Evolutionary conservation across 2,888 invertebrate species (phyloP).

Genomic region (Liopterus haemorrhoidalis): DNA sequence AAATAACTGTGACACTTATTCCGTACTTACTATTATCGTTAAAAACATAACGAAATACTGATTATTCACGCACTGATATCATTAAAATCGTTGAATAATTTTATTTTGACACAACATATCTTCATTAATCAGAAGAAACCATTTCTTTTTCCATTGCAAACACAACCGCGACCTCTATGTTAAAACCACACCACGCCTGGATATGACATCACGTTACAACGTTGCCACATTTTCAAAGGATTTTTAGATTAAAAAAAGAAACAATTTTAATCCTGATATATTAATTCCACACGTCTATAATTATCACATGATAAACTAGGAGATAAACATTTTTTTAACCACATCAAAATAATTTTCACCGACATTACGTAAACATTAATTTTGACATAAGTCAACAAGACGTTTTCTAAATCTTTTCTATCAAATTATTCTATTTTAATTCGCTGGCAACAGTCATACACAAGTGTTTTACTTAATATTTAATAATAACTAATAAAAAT

Average conservation of each 20-base stretch:
- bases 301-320: too few relatives aligned
- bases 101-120: slow-evolving; percentile 18
- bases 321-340: neutral
- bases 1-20: slow-evolving; percentile 4
- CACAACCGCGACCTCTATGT: slow-evolving; percentile 25
- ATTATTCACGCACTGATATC: too few relatives aligned
- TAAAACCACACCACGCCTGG: slow-evolving; percentile 41
- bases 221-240: neutral
- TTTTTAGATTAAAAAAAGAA: slow-evolving; percentile 1
- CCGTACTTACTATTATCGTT: neutral
- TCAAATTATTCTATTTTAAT: slow-evolving; percentile 2
- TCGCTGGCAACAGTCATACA: slow-evolving; percentile 1
- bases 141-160: slow-evolving; percentile 26
- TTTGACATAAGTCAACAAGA: too few relatives aligned
- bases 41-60: too few relatives aligned
- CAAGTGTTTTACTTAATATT: neutral
- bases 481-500: slow-evolving; percentile 7
- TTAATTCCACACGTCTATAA: too few relatives aligned
- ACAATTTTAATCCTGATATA: slow-evolving; percentile 1
- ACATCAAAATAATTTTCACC: neutral
- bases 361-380: neutral
- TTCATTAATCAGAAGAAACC: slow-evolving; percentile 24
- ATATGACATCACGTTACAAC: slow-evolving; percentile 37
- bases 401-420: neutral
- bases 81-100: slow-evolving; percentile 13